phyloP scores from a whole-genome alignment of 1,140 invertebrate genomes.

The Caenorhabditis briggsae region DNA sequence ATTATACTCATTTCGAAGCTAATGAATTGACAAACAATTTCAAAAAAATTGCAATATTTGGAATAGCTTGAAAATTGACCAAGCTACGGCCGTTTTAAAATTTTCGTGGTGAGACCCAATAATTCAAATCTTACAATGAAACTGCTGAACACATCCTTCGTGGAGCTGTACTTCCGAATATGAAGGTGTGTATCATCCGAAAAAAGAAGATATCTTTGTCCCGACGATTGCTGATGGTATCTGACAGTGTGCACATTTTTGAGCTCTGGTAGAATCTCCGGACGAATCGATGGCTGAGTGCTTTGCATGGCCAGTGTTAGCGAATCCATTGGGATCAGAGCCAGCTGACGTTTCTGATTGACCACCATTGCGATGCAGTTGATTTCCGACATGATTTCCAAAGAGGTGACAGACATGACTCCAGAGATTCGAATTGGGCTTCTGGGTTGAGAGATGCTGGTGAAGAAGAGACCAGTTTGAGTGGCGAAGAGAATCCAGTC shows the following conservation, averaged over 20 bases:
- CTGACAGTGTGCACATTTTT: constrained; percentile 27
- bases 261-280: constrained; percentile 41
- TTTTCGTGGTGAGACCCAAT: no score
- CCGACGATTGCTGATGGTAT: constrained; percentile 54
- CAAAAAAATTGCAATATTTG: no score
- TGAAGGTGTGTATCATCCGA: constrained; percentile 59
- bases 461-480: constrained; percentile 65
- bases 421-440: constrained; percentile 55
- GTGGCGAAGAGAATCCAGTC: constrained; percentile 65
- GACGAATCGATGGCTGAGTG: constrained; percentile 53
- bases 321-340: constrained; percentile 45
- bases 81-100: no score
- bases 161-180: constrained; percentile 61
- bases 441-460: constrained; percentile 36
- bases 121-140: constrained; percentile 43
- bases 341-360: constrained; percentile 35
- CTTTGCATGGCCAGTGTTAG: constrained; percentile 13
- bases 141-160: constrained; percentile 55
- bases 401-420: constrained; percentile 33
- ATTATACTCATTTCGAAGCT: no score
- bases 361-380: constrained; percentile 60
- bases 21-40: no score
- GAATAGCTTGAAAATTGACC: no score
- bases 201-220: constrained; percentile 56
- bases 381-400: constrained; percentile 64